Evolutionary conservation across 2,888 invertebrate genomes (phyloP).

Genomic region (Stenodera caucasica): DNA sequence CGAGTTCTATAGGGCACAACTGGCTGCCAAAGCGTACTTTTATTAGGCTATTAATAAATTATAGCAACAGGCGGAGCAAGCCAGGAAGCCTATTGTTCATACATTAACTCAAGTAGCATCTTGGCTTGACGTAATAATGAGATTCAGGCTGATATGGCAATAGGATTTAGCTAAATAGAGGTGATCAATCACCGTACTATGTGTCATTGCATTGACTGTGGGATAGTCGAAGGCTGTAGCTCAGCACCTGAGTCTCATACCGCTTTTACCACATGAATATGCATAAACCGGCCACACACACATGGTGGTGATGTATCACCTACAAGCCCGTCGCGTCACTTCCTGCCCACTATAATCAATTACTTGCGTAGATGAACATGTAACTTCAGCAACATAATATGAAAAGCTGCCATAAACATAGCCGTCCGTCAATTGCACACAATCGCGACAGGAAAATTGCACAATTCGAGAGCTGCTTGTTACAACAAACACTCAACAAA

Average conservation of each 20-base stretch:
- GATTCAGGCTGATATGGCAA: conserved; percentile 57
- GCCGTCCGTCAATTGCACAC: conserved; percentile 47
- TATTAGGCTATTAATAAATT: conserved; percentile 58
- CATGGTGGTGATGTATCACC: conserved; percentile 51
- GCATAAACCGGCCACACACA: conserved; percentile 47
- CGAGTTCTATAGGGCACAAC: conserved; percentile 47
- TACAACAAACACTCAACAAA: not conserved
- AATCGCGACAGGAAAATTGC: conserved; percentile 24
- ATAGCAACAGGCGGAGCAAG: conserved; percentile 56
- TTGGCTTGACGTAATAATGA: conserved; percentile 58
- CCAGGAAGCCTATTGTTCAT: conserved; percentile 54
- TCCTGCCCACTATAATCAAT: conserved; percentile 56
- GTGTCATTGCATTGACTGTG: conserved; percentile 53
- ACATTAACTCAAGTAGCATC: conserved; percentile 57
- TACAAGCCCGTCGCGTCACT: conserved; percentile 51
- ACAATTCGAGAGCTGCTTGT: conserved; percentile 13
- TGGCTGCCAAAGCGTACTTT: conserved; percentile 54
- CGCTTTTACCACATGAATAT: conserved; percentile 49
- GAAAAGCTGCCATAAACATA: conserved; percentile 53
- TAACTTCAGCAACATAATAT: conserved; percentile 55
- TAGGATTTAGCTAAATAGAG: conserved; percentile 55
- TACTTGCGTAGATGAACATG: conserved; percentile 57
- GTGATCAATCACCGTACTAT: conserved; percentile 55
- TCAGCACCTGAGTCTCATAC: conserved; percentile 50
- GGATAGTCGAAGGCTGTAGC: conserved; percentile 44